Evolutionary conservation across 1,140 invertebrate species (phyloP).

Genomic region (Hyles vespertilio): DNA sequence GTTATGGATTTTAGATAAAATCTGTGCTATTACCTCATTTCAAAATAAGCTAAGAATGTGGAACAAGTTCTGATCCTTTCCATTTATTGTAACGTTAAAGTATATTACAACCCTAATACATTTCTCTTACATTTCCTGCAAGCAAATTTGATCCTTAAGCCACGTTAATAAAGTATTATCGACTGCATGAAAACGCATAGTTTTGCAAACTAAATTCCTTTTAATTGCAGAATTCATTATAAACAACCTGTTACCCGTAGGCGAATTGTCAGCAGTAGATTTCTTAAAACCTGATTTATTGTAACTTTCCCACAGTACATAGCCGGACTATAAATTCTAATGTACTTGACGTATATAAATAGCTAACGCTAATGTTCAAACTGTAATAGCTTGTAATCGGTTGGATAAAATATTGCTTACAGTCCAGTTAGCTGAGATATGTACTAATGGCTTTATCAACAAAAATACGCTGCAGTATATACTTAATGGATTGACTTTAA

Average conservation of each 20-base stretch:
- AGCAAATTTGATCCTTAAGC: conserved; percentile 5
- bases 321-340: too few relatives aligned
- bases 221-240: conserved; percentile 31
- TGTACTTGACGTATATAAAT: too few relatives aligned
- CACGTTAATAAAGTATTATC: conserved; percentile 3
- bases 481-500: too few relatives aligned
- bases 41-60: too few relatives aligned
- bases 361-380: too few relatives aligned
- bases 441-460: too few relatives aligned
- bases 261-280: conserved; percentile 21
- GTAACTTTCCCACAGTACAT: conserved; percentile 1
- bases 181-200: neutral
- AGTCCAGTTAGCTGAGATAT: too few relatives aligned
- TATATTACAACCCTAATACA: conserved; percentile 1
- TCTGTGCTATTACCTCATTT: too few relatives aligned
- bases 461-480: too few relatives aligned
- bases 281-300: conserved; percentile 14
- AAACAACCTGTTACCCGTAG: conserved; percentile 17
- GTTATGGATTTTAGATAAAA: too few relatives aligned
- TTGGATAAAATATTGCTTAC: too few relatives aligned
- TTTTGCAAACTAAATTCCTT: conserved; percentile 13
- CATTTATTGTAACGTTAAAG: conserved; percentile 16
- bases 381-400: too few relatives aligned
- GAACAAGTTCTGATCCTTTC: conserved; percentile 19
- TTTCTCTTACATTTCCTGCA: conserved; percentile 3